phyloP scores from a whole-genome alignment of 2,888 invertebrate species.

The Scaptomyza flava region DNA sequence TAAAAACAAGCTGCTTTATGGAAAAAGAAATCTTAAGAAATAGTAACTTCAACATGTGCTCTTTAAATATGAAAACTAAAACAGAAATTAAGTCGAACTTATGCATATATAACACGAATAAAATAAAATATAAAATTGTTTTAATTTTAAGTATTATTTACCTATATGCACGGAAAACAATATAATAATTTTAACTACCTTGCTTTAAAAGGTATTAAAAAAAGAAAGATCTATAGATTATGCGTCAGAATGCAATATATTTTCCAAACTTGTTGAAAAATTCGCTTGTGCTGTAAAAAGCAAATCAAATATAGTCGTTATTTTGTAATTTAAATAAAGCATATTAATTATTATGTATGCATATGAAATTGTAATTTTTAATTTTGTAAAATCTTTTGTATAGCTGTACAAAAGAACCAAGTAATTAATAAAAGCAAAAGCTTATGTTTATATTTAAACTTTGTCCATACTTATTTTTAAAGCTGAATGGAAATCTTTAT shows the following conservation, averaged over 20 bases:
- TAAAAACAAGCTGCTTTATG: conserved; percentile 38
- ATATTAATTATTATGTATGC: conserved; percentile 62
- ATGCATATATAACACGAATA: conserved; percentile 55
- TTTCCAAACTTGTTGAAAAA: conserved; percentile 65
- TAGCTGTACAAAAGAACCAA: conserved; percentile 61
- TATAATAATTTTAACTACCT: conserved; percentile 45
- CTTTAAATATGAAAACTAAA: conserved; percentile 64
- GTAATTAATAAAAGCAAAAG: conserved; percentile 51
- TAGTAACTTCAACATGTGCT: conserved; percentile 69
- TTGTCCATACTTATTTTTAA: background rate
- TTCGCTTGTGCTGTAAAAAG: conserved; percentile 70
- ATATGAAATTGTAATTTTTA: conserved; percentile 53
- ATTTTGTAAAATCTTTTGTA: conserved; percentile 58
- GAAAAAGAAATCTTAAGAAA: conserved; percentile 36
- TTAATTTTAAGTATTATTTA: conserved; percentile 78
- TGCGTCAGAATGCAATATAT: conserved; percentile 66
- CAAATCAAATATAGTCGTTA: conserved; percentile 80
- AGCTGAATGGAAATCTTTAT: background rate
- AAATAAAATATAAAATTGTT: conserved; percentile 66
- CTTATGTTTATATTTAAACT: conserved; percentile 45
- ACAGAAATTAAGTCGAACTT: conserved; percentile 78
- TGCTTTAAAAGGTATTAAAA: conserved; percentile 47
- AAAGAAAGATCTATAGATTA: conserved; percentile 14
- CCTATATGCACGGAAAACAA: conserved; percentile 52
- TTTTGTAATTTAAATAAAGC: conserved; percentile 75